A percentile compares a stretch with the other conserved stretches of the same genome.
Conservation (phyloP, 2,113 vertebrate genomes). For the Oostethus manadensis region DNA sequence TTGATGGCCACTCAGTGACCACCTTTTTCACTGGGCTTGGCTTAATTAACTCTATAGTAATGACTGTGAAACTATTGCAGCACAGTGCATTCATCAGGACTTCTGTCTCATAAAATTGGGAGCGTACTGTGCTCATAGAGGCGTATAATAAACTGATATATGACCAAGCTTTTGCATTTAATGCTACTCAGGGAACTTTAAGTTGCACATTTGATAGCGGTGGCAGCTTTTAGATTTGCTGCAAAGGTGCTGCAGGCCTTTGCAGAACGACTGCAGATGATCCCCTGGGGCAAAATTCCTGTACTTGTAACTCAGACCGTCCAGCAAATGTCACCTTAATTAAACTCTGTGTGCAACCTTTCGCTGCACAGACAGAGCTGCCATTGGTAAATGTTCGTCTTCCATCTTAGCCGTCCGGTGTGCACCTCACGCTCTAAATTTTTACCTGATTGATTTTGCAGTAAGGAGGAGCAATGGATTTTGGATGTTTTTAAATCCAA, state of each 20-base stretch:
- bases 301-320: background rate
- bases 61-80: slow-evolving; percentile 1
- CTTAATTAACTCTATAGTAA: slow-evolving; percentile 17
- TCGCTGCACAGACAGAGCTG: background rate
- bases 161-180: background rate
- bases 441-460: background rate
- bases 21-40: slow-evolving; percentile 9
- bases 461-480: background rate
- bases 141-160: slow-evolving; percentile 1
- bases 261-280: background rate
- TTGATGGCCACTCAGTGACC: slow-evolving; percentile 13
- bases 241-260: background rate
- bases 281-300: background rate
- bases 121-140: slow-evolving; percentile 3
- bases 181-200: background rate
- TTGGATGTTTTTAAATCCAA: background rate
- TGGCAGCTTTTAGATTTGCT: background rate
- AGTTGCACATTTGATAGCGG: background rate
- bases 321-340: background rate
- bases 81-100: slow-evolving; percentile 3
- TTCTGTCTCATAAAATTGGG: background rate
- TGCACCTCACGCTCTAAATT: background rate
- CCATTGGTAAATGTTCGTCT: background rate
- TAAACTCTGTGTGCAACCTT: background rate
- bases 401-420: background rate